Evolutionary conservation across 2,797 vertebrate genomes (phyloP), one percentile per base, ranked within the genome.

Genomic region (Tenualosa ilisha): DNA sequence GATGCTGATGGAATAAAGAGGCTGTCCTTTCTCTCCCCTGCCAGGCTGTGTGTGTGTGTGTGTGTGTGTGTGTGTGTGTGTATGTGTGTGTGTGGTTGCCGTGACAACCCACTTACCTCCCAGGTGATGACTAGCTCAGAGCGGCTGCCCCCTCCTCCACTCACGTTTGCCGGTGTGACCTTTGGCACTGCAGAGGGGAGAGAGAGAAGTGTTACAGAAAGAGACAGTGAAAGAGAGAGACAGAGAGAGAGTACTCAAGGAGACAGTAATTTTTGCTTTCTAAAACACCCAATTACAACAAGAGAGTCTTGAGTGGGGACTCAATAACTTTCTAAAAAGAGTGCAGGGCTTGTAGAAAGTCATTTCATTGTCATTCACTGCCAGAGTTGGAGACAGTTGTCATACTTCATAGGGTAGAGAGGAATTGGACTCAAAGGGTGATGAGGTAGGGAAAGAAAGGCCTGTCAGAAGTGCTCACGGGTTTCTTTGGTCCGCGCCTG

Each of bases 41-140:
- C 37, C 40, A 72, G 63, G 24, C 24, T n/a, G 22, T 24, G 59
- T 13, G 68, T 40, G 15, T 40, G 31, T 17, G 26, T 40, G 31
- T 72, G 68, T 72, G 31, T 72, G 3, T 86, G 86, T 87, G 85
- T 85, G 20, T 13, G 68, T 40, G 15, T 40, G 31, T 17, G 26
- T 40, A 13, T 72, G 68, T 72, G 31, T 72, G 3, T 86, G 86
- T 87, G 85, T 85, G 20, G 87, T 85, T 84, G 82, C 72, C 37
- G 83, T 24, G 22, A 49, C 24, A 82, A 89, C 87, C 86, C 87
- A 89, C 95, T 97, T 95, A 99, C 98, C 97, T 99, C 98, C 98
- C 98, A 99, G 26, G 97, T 98, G 93, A 99, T 99, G 93, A 99
- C 98, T 94, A 99, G 96, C 93, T 99, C 98, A 0, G 97, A 98